Evolutionary conservation across 2,797 vertebrate genomes (phyloP).

Genomic region (Diglossa cyanea): DNA sequence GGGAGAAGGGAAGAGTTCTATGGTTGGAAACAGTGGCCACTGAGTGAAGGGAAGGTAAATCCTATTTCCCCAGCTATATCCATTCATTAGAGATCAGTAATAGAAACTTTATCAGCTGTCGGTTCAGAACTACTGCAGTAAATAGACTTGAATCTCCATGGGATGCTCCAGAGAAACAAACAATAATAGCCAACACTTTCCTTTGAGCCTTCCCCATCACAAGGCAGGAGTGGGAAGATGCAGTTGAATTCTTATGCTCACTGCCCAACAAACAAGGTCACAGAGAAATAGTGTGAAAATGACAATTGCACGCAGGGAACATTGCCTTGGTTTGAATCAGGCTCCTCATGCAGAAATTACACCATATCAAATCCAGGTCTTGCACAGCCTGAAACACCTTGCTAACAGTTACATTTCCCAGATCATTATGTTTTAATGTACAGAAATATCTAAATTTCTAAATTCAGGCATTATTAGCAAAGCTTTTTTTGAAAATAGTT

Average conservation of each 20-base stretch:
- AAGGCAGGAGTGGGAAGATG: background rate
- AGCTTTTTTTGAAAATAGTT: background rate
- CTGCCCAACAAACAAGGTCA: background rate
- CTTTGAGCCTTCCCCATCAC: background rate
- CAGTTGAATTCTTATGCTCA: background rate
- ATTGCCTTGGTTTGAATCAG: background rate
- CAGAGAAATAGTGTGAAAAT: background rate
- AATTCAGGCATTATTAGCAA: background rate
- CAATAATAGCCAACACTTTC: background rate
- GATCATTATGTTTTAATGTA: background rate
- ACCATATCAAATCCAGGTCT: background rate
- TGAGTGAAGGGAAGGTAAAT: background rate
- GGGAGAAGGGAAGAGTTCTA: background rate
- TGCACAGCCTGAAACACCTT: background rate
- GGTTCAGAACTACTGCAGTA: background rate
- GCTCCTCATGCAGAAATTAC: background rate
- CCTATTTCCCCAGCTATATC: background rate
- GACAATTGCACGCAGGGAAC: background rate
- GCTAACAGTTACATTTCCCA: background rate
- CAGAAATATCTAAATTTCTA: background rate
- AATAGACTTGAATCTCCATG: conserved; percentile 26
- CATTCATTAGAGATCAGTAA: conserved; percentile 32
- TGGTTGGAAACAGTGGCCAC: background rate
- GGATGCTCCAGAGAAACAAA: background rate
- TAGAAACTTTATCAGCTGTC: conserved; percentile 44